Percentiles rank a stretch among this genome's conserved stretches.
Conservation (phyloP, 2,113 vertebrate species). For the Regulus satrapa region DNA sequence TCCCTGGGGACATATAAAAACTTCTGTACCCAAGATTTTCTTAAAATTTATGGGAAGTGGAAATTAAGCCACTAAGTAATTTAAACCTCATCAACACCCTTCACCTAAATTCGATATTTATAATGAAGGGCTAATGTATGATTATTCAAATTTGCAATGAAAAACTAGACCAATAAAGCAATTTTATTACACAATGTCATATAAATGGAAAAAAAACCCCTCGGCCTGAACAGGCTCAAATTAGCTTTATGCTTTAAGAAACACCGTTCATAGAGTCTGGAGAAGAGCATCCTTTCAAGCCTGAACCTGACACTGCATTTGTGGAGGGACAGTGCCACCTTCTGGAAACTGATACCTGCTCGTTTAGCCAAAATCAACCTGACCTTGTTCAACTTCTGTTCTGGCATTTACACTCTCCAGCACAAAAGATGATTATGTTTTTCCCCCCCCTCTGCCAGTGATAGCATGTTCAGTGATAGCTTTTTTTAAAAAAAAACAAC, state of each 20-base stretch:
- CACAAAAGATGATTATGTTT: not conserved
- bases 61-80: conserved; percentile 13
- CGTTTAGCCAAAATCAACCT: not conserved
- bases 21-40: not conserved
- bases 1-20: not conserved
- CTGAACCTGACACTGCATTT: not conserved
- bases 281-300: not conserved
- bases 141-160: not conserved
- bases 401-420: not conserved
- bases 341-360: conserved; percentile 26
- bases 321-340: conserved; percentile 68
- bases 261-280: not conserved
- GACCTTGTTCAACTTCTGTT: not conserved
- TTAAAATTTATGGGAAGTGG: not conserved
- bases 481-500: too few relatives aligned
- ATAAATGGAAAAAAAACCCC: not conserved
- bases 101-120: not conserved
- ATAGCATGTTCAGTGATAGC: too few relatives aligned
- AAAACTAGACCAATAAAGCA: not conserved
- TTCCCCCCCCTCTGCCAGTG: not conserved
- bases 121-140: not conserved
- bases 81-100: not conserved
- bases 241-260: not conserved
- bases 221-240: not conserved
- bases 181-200: not conserved